Evolutionary conservation across 2,113 vertebrate species (phyloP), one percentile per base, ranked within the genome.

Genomic region (Ciconia boyciana): DNA sequence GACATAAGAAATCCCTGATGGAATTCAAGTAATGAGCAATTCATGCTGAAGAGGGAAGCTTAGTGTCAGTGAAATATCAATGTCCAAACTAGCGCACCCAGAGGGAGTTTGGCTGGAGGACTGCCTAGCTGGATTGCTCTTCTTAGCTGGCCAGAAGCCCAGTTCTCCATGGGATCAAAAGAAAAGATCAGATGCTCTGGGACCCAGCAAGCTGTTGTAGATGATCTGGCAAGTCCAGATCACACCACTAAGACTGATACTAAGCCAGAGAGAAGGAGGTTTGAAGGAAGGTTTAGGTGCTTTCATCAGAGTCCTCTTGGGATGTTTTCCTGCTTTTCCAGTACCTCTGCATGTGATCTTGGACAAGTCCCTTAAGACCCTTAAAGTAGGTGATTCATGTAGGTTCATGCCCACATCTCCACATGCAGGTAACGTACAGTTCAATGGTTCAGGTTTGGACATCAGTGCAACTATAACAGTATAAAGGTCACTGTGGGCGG

Each of bases 21-120:
- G 92, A 88, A 95, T 93, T 83, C 82, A 90, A 96, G 92, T 68
- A 92, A 96, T 54, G 72, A 89, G 49, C 88, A 92, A 83, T 94
- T 88, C 82, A 88, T 62, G 54, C 51, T 90, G 58, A 94, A 97
- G 85, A 90, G 89, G 65, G 58, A 90, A 77, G 75, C 58, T 96
- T 70, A 61, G 90, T 89, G 84, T 93, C 93, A 93, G 74, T 80
- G 78, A 80, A 94, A 85, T 74, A 91, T 61, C 84, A 77, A 11
- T n/a, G 66, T 90, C 88, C 87, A 76, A 80, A 78, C 46, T 20
- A 80, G 71, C 66, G 80, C 49, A 80, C 20, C 46, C 96, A 2
- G 46, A 75, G 70, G 60, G 70, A 95, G 43, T 24, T 60, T 85
- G 82, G 82, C 84, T 43, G 26, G 48, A 93, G 87, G 79, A 80